phyloP scores from a whole-genome alignment of 1,140 invertebrate species.

The Magallana ariakensis region DNA sequence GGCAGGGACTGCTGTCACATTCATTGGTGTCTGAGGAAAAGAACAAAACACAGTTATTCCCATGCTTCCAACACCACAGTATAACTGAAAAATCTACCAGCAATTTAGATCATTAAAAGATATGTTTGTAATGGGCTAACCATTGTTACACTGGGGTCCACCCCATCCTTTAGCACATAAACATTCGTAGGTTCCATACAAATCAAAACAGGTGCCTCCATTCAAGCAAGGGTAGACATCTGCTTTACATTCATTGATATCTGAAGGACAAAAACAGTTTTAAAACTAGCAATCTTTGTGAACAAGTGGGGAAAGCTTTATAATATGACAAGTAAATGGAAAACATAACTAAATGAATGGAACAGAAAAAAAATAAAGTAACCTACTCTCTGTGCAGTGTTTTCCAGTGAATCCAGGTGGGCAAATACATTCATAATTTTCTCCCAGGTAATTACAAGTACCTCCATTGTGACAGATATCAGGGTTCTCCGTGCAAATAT shows the following conservation, averaged over 20 bases:
- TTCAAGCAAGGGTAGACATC: not conserved
- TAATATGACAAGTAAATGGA: not conserved
- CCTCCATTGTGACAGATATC: conserved; percentile 51
- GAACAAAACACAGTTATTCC: not conserved
- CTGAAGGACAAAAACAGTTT: not conserved
- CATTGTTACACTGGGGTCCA: conserved; percentile 85
- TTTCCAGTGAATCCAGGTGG: conserved; percentile 36
- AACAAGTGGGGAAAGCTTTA: too few relatives aligned
- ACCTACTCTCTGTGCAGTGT: conserved; percentile 46
- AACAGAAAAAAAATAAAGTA: not conserved
- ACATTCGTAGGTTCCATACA: conserved; percentile 36
- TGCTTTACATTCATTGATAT: conserved; percentile 31
- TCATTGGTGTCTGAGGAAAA: conserved; percentile 56
- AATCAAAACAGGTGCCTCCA: conserved; percentile 9
- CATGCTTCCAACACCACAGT: too few relatives aligned
- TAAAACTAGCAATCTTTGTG: not conserved
- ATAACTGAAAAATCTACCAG: not conserved
- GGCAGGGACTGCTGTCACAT: conserved; percentile 40
- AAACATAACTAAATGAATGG: not conserved
- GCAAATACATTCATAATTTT: conserved; percentile 48
- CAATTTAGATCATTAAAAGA: too few relatives aligned
- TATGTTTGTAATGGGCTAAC: not conserved
- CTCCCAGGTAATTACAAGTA: conserved; percentile 80
- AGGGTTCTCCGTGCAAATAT: conserved; percentile 43
- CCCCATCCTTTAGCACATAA: conserved; percentile 79